phyloP scores from a whole-genome alignment of 2,113 vertebrate genomes.

The Haemorhous mexicanus region DNA sequence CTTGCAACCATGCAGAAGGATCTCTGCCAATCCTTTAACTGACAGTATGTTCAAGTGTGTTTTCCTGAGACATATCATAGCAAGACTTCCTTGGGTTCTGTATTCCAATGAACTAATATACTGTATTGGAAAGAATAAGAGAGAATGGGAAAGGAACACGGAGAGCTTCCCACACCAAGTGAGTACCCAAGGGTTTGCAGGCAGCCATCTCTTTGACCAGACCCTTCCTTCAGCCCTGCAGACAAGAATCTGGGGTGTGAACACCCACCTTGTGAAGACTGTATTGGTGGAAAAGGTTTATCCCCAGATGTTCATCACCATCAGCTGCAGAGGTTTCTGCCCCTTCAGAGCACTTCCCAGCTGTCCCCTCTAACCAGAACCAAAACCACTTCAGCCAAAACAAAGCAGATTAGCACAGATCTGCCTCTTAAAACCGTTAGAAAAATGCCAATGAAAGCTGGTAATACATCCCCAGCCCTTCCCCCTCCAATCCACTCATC shows the following conservation, averaged over 20 bases:
- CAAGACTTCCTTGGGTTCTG: neutral
- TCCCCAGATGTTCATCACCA: neutral
- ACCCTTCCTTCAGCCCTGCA: neutral
- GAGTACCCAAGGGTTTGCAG: neutral
- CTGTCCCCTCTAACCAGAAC: neutral
- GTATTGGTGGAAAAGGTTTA: neutral
- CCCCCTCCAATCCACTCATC: neutral
- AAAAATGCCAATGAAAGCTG: neutral
- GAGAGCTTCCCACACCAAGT: neutral
- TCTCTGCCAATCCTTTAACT: neutral
- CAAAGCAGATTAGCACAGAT: neutral
- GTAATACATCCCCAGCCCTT: neutral
- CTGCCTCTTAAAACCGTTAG: neutral
- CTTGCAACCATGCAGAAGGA: neutral
- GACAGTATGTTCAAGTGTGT: neutral
- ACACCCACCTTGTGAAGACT: neutral
- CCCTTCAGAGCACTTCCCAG: neutral
- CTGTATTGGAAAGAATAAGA: neutral
- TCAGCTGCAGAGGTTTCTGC: neutral
- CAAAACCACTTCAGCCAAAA: neutral
- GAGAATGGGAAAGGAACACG: neutral
- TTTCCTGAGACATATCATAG: neutral
- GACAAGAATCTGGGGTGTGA: neutral
- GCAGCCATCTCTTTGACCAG: neutral
- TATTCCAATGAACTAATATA: neutral